Conservation (phyloP, 1,140 invertebrate species). For the Zaprionus lachaisei region DNA sequence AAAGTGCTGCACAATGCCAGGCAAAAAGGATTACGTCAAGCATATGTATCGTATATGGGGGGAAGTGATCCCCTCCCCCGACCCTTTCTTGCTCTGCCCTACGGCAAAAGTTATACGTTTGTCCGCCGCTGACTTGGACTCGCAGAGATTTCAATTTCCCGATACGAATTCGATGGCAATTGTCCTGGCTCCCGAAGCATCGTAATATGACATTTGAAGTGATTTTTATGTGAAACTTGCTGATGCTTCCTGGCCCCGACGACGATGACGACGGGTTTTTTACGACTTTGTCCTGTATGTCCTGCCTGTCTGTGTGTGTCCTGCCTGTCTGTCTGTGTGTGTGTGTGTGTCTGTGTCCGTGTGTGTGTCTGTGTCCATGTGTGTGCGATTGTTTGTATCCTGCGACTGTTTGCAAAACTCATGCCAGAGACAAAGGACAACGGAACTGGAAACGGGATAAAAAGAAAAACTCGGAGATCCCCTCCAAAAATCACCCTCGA, state of each 20-base stretch:
- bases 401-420: conserved; percentile 71
- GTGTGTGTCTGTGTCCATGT: conserved; percentile 27
- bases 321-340: conserved; percentile 10
- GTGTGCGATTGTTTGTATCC: conserved; percentile 51
- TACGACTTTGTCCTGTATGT: conserved; percentile 51
- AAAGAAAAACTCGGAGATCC: conserved; percentile 6
- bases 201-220: conserved; percentile 82
- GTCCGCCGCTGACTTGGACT: conserved; percentile 44
- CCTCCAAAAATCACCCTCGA: conserved; percentile 66
- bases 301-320: conserved; percentile 32
- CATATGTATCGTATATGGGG: conserved; percentile 73
- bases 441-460: conserved; percentile 13
- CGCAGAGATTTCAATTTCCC: conserved; percentile 78
- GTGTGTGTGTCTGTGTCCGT: conserved; percentile 38
- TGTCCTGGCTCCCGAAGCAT: conserved; percentile 58
- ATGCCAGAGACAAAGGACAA: conserved; percentile 70
- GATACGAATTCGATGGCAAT: conserved; percentile 76
- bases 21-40: conserved; percentile 81
- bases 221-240: conserved; percentile 82
- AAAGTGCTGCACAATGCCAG: conserved; percentile 72
- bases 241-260: conserved; percentile 65
- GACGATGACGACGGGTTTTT: conserved; percentile 44
- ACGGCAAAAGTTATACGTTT: conserved; percentile 67
- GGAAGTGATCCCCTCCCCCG: conserved; percentile 12
- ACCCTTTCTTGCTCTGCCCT: background rate